phyloP scores from a whole-genome alignment of 2,888 invertebrate species.

The Imbricaverruca yamaguchii region DNA sequence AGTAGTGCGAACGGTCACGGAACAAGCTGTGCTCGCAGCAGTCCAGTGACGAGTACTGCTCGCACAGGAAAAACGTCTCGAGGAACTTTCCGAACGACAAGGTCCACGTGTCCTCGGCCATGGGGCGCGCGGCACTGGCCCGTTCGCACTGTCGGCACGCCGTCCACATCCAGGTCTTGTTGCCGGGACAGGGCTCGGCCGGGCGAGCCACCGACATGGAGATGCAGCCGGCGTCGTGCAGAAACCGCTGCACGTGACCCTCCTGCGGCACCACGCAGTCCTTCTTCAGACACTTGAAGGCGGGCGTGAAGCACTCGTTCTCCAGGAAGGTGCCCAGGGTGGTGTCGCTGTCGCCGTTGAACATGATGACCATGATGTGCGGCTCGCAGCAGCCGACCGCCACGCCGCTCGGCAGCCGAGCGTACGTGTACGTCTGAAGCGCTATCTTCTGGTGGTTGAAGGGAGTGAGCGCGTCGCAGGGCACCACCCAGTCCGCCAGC shows the following conservation, averaged over 20 bases:
- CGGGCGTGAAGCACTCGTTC: constrained; percentile 78
- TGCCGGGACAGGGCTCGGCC: constrained; percentile 38
- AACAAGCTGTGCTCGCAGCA: constrained; percentile 69
- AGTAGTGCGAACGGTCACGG: constrained; percentile 82
- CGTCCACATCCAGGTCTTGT: constrained; percentile 68
- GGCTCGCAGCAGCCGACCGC: constrained; percentile 25
- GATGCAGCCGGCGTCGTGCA: constrained; percentile 81
- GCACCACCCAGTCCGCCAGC: constrained; percentile 23
- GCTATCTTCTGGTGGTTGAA: constrained; percentile 77
- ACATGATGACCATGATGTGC: constrained; percentile 84
- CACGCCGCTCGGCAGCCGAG: constrained; percentile 15
- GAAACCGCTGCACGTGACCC: constrained; percentile 79
- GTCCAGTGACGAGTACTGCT: constrained; percentile 56
- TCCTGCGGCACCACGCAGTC: constrained; percentile 55
- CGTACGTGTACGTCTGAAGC: constrained; percentile 79
- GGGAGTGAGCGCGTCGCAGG: constrained; percentile 64
- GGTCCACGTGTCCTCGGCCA: constrained; percentile 69
- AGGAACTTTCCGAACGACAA: constrained; percentile 86
- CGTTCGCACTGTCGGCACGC: constrained; percentile 61
- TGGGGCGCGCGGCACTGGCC: constrained; percentile 64
- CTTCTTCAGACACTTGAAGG: constrained; percentile 71
- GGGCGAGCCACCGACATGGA: constrained; percentile 58
- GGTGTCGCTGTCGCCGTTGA: constrained; percentile 92
- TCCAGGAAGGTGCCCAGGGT: constrained; percentile 89
- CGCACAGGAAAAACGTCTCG: constrained; percentile 72